A percentile compares a stretch with the other conserved stretches of the same genome.
These are phyloP conservation scores for Sipha maydis DNA, from an alignment of 2,888 invertebrate genomes.

Conservation along the genomic window DNA sequence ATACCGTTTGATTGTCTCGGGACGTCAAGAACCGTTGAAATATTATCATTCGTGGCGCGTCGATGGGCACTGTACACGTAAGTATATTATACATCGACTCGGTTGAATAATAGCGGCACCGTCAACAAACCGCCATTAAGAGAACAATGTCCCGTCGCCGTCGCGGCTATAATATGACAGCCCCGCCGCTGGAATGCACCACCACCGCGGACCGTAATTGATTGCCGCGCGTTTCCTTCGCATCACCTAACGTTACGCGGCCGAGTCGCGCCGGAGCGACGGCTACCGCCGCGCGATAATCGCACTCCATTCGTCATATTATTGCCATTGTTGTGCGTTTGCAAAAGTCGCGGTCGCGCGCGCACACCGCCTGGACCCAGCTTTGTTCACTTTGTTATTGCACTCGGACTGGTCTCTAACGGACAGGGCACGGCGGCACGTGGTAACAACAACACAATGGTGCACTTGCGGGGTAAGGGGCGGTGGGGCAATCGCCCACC, in stretches of 20 bases:
- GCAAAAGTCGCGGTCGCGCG: too few relatives aligned
- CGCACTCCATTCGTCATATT: too few relatives aligned
- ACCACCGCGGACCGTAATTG: background rate
- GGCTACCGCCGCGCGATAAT: background rate
- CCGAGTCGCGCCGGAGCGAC: background rate
- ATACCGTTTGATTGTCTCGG: background rate
- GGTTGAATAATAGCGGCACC: background rate
- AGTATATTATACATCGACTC: background rate
- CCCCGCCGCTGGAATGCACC: background rate
- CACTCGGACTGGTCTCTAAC: too few relatives aligned
- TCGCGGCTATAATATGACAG: background rate
- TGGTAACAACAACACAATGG: too few relatives aligned
- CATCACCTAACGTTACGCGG: background rate
- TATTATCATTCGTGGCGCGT: background rate
- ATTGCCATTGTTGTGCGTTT: too few relatives aligned
- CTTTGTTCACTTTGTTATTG: too few relatives aligned
- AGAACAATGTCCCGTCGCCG: background rate
- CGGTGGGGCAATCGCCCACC: too few relatives aligned
- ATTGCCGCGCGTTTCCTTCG: background rate
- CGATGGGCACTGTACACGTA: background rate
- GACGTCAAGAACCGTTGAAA: background rate
- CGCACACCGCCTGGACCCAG: too few relatives aligned
- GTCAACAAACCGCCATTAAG: background rate
- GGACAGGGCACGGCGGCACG: too few relatives aligned
- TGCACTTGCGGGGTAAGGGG: too few relatives aligned